Percentiles rank a stretch among this genome's conserved stretches.
phyloP scores from a whole-genome alignment of 2,888 invertebrate species.

The Leucoma salicis region DNA sequence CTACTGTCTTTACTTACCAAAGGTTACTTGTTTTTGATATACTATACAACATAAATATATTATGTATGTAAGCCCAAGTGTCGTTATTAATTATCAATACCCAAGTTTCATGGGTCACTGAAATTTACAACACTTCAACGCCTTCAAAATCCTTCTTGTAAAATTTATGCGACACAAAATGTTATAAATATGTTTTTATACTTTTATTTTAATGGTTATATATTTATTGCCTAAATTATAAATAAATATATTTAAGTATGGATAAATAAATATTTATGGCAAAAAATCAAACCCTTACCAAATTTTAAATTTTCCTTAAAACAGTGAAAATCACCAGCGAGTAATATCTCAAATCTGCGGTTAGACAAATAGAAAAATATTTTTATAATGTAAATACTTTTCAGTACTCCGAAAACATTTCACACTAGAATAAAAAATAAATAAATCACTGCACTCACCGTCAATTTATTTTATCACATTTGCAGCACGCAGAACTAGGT shows the following conservation, averaged over 20 bases:
- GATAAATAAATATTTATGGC: not conserved
- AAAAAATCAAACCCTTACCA: constrained; percentile 25
- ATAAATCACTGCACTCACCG: constrained; percentile 56
- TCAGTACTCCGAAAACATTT: constrained; percentile 26
- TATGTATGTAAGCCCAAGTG: not conserved
- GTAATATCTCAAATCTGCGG: not conserved
- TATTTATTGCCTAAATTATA: constrained; percentile 1
- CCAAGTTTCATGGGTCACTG: constrained; percentile 35
- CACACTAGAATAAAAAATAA: constrained; percentile 24
- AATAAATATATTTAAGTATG: not conserved
- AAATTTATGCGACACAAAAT: not conserved
- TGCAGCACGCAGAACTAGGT: constrained; percentile 36
- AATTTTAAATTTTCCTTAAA: constrained; percentile 24
- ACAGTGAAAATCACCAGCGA: constrained; percentile 30
- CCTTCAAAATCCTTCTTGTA: constrained; percentile 13
- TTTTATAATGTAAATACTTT: constrained; percentile 10
- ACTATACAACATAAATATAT: no score
- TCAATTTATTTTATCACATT: constrained; percentile 56
- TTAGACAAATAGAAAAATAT: not conserved
- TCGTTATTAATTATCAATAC: constrained; percentile 23
- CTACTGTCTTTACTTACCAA: no score
- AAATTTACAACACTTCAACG: constrained; percentile 30
- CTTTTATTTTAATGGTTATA: constrained; percentile 5
- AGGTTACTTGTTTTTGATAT: no score
- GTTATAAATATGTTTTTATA: not conserved